phyloP scores from a whole-genome alignment of 2,797 vertebrate species.

The Parambassis ranga region DNA sequence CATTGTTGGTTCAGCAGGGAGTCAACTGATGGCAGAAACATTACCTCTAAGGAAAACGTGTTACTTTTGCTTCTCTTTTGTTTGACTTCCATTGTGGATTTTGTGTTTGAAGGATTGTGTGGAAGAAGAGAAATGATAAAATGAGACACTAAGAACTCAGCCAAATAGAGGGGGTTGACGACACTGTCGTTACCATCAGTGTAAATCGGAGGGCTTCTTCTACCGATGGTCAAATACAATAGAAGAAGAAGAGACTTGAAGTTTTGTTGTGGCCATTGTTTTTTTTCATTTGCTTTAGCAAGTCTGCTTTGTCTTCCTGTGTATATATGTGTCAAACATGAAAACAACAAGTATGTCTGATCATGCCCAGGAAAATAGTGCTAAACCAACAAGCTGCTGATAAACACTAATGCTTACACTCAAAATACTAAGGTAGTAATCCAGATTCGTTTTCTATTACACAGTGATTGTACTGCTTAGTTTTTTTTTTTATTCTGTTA shows the following conservation, averaged over 20 bases:
- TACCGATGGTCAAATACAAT: not conserved
- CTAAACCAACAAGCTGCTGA: conserved; percentile 34
- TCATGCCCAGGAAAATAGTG: conserved; percentile 34
- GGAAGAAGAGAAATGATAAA: conserved; percentile 5
- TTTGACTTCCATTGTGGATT: conserved; percentile 47
- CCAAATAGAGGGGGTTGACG: conserved; percentile 2
- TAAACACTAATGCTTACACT: conserved; percentile 40
- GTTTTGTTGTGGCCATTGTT: conserved; percentile 28
- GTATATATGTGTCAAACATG: conserved; percentile 45
- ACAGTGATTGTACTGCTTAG: conserved; percentile 27
- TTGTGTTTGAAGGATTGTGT: conserved; percentile 19
- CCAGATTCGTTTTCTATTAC: conserved; percentile 20
- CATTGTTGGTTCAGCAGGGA: conserved; percentile 46
- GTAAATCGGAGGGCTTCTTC: conserved; percentile 3
- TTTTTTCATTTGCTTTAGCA: conserved; percentile 36
- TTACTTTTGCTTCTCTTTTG: conserved; percentile 34
- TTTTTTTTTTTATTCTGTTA: conserved; percentile 42
- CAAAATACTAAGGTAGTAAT: conserved; percentile 27
- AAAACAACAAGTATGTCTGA: conserved; percentile 24
- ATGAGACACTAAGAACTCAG: not conserved
- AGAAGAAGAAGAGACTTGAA: conserved; percentile 8
- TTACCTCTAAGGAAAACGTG: conserved; percentile 56
- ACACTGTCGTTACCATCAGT: conserved; percentile 2
- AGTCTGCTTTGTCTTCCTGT: conserved; percentile 54
- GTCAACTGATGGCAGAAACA: conserved; percentile 51